These are phyloP conservation scores for Drosophila falleni DNA, from an alignment of 2,888 invertebrate genomes.

Conservation along the genomic window DNA sequence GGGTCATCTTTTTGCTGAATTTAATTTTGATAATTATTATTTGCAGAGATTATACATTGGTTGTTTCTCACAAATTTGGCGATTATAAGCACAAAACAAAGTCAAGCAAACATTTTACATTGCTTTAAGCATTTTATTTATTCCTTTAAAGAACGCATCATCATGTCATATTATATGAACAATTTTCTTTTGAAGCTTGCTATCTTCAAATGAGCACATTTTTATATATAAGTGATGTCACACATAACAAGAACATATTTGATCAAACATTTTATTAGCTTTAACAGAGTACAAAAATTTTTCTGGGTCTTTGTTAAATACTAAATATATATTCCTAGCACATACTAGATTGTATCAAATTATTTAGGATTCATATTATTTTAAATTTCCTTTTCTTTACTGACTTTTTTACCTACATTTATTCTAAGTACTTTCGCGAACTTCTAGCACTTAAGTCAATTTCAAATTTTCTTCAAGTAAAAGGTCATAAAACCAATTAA, in stretches of 20 bases:
- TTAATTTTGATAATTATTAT: constrained; percentile 48
- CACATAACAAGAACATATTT: background rate
- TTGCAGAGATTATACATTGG: constrained; percentile 33
- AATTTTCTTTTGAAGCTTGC: background rate
- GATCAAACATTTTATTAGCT: background rate
- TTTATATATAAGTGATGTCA: background rate
- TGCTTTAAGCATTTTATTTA: background rate
- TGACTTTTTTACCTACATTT: background rate
- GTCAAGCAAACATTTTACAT: background rate
- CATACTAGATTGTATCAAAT: no score
- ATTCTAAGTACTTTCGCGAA: background rate
- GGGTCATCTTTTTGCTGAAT: constrained; percentile 47
- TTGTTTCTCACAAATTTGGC: constrained; percentile 2
- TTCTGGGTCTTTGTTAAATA: no score
- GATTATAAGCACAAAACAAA: background rate
- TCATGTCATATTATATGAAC: background rate
- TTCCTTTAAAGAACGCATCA: no score
- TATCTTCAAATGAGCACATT: background rate
- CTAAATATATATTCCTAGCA: no score
- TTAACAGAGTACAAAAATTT: no score
- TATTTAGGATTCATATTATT: no score
- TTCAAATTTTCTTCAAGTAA: background rate
- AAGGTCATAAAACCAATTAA: constrained; percentile 5
- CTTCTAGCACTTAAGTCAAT: no score
- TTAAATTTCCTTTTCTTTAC: background rate